phyloP scores from a whole-genome alignment of 1,140 invertebrate genomes.

The Aethina tumida region DNA sequence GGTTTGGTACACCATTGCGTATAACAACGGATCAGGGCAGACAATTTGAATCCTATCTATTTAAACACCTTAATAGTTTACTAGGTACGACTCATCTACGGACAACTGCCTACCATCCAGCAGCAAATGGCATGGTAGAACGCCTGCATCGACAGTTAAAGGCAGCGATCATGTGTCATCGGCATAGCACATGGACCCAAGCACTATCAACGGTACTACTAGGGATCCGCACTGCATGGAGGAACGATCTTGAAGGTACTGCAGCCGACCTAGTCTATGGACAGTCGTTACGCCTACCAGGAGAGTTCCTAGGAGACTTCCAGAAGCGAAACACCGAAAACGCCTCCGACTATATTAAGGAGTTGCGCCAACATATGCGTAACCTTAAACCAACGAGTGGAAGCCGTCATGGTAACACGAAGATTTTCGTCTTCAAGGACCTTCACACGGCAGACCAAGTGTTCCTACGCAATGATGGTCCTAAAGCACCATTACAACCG shows the following conservation, averaged over 20 bases:
- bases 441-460: too few relatives aligned
- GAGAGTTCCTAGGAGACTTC: constrained; percentile 21
- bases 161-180: constrained; percentile 15
- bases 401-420: too few relatives aligned
- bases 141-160: constrained; percentile 21
- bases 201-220: constrained; percentile 18
- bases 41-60: constrained; percentile 33
- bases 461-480: too few relatives aligned
- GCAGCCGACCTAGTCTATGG: constrained; percentile 27
- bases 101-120: constrained; percentile 14
- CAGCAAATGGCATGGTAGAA: constrained; percentile 25
- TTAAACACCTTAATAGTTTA: constrained; percentile 17
- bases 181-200: constrained; percentile 7
- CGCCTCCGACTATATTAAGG: too few relatives aligned
- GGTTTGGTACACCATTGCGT: constrained; percentile 32
- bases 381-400: too few relatives aligned
- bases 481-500: too few relatives aligned
- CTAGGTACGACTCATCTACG: constrained; percentile 14
- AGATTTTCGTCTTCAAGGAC: too few relatives aligned
- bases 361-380: too few relatives aligned
- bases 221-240: constrained; percentile 15
- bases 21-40: constrained; percentile 37
- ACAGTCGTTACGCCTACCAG: constrained; percentile 21
- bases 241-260: constrained; percentile 24
- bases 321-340: too few relatives aligned